Base-by-base conservation (phyloP, 64 coral and sea anemone species). In the Anthopleura sola region DNA sequence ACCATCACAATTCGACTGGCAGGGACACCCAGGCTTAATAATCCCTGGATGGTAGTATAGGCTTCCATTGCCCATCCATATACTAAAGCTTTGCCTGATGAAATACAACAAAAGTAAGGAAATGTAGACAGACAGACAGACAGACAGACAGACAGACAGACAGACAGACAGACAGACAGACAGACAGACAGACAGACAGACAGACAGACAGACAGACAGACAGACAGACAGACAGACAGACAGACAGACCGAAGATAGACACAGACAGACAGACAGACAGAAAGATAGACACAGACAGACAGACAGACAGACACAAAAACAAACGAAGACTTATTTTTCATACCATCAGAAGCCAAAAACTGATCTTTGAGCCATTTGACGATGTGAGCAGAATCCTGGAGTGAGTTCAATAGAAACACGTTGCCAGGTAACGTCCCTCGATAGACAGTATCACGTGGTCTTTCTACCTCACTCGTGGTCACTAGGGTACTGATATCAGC, bases 401-500 rank as follows among this genome's bases (percentile, higher is more conserved):
- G 78, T 14, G 92, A 92, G 58, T 88, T 98, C 1, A 98, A 47
- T 38, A 90, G 91, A 71, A 98, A 98, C 23, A 94, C 90, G 20
- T 94, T 92, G 10, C 53, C 60, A 2, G 96, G 96, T 13, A 98
- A 75, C 28, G 80, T n/a, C 15, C 84, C 92, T 78, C 51, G 82
- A 49, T 92, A 94, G 11, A 94, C 85, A 21, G 93, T 33, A 50
- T 84, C 75, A 50, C 82, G 78, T 0, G 92, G 87, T 36, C 38
- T 83, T 5, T 75, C 50, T 33, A 98, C 96, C 53, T 98, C 96
- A 92, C 92, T 94, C 31, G 96, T 98, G 12, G 96, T 98, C 3
- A 98, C 96, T 16, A 98, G 74, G 18, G 96, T 98, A 79, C 77
- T 85, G 79, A 98, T 94, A 78, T 98, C 92, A 15, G 96, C 96